Evolutionary conservation across 2,797 vertebrate species (phyloP).

Genomic region (Diplodus puntazzo): DNA sequence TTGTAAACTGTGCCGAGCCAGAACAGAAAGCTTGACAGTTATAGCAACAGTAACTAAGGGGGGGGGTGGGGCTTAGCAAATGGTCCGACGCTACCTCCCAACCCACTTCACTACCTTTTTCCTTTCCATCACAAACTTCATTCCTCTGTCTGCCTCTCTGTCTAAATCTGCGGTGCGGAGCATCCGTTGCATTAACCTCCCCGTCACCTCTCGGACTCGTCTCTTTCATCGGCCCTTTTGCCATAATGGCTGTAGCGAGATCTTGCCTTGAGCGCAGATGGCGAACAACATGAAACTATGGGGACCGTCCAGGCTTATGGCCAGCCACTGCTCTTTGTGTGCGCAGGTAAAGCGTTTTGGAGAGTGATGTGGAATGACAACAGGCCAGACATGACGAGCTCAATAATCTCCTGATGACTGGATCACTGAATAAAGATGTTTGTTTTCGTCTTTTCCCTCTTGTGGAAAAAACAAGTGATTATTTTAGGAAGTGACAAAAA

Average conservation of each 20-base stretch:
- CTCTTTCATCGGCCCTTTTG: slow-evolving; percentile 64
- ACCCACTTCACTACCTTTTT: background rate
- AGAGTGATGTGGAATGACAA: slow-evolving; percentile 64
- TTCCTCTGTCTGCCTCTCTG: slow-evolving; percentile 20
- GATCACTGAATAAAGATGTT: slow-evolving; percentile 67
- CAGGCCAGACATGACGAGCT: slow-evolving; percentile 55
- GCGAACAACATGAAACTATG: slow-evolving; percentile 73
- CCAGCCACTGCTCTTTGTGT: slow-evolving; percentile 71
- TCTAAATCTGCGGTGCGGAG: slow-evolving; percentile 45
- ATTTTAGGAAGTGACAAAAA: slow-evolving; percentile 29
- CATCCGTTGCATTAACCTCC: slow-evolving; percentile 68
- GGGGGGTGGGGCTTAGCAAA: background rate
- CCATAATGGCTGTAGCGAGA: slow-evolving; percentile 50
- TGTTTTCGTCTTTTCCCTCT: slow-evolving; percentile 39
- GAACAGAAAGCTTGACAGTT: slow-evolving; percentile 1
- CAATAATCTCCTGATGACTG: slow-evolving; percentile 56
- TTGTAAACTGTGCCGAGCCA: too few species aligned
- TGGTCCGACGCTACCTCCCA: background rate
- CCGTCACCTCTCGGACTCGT: slow-evolving; percentile 65
- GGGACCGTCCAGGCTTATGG: slow-evolving; percentile 72
- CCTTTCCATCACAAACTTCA: slow-evolving; percentile 23
- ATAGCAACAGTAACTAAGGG: slow-evolving; percentile 15
- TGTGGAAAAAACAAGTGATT: slow-evolving; percentile 53
- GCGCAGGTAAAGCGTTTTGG: slow-evolving; percentile 69
- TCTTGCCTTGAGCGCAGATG: slow-evolving; percentile 79